Evolutionary conservation across 2,888 invertebrate genomes (phyloP).

Genomic region (Drosophila eohydei): DNA sequence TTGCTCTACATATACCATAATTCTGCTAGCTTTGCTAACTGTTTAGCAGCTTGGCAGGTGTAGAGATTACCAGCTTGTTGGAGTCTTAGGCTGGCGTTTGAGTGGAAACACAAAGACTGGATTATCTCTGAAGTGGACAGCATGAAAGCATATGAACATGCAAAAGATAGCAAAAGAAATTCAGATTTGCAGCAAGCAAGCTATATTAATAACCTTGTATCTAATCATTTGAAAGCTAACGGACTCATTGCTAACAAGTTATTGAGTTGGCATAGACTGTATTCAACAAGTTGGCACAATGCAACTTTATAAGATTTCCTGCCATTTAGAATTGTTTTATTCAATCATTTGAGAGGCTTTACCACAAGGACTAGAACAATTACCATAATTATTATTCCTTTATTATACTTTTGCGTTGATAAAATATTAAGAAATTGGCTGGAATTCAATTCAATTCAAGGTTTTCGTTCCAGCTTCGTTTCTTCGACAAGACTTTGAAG

Average conservation of each 20-base stretch:
- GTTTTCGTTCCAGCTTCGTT: too few species aligned
- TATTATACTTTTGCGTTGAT: too few species aligned
- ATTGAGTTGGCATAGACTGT: neutral
- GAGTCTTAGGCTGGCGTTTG: neutral
- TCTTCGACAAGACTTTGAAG: too few species aligned
- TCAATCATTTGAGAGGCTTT: too few species aligned
- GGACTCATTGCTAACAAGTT: neutral
- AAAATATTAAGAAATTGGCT: neutral
- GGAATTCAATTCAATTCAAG: too few species aligned
- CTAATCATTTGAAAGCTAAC: neutral
- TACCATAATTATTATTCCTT: too few species aligned
- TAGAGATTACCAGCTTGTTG: constrained; percentile 3
- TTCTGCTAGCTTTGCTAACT: neutral
- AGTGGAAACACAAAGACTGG: neutral
- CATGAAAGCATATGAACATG: neutral
- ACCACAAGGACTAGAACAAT: too few species aligned
- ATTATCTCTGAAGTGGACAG: neutral
- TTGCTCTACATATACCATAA: neutral
- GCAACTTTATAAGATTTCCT: too few species aligned
- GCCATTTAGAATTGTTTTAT: too few species aligned
- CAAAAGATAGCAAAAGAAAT: neutral
- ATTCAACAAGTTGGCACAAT: neutral
- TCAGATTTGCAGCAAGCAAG: neutral
- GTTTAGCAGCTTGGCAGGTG: neutral
- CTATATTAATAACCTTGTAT: neutral